Conservation (phyloP, 2,888 invertebrate genomes). For the Tyria jacobaeae region DNA sequence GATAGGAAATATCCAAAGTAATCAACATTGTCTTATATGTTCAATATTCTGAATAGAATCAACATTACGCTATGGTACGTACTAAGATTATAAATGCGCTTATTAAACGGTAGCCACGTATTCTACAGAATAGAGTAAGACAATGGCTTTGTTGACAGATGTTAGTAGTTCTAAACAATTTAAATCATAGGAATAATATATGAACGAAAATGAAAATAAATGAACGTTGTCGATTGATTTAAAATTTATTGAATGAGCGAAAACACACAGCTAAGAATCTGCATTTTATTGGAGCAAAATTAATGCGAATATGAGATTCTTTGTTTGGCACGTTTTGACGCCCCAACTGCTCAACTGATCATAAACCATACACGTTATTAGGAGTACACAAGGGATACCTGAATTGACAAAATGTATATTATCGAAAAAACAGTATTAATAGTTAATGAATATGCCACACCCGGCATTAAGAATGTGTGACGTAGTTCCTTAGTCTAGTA, state of each 20-base stretch:
- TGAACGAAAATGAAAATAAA: not conserved
- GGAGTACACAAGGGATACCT: no score
- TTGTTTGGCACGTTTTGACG: no score
- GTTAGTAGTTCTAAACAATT: conserved; percentile 24
- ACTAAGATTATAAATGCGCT: conserved; percentile 25
- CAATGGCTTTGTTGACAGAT: conserved; percentile 32
- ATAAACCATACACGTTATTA: no score
- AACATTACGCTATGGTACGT: conserved; percentile 20
- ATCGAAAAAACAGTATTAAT: not conserved
- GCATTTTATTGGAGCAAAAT: no score
- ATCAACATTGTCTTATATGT: conserved; percentile 3
- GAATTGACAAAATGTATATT: no score
- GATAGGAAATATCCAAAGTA: conserved; percentile 33
- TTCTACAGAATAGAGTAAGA: conserved; percentile 9
- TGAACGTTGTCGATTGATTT: not conserved
- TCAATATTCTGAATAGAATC: conserved; percentile 6
- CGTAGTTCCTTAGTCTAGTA: not conserved
- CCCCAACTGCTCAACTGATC: no score
- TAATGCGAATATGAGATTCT: no score
- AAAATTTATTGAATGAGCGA: not conserved
- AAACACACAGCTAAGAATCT: no score
- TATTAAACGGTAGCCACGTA: conserved; percentile 18
- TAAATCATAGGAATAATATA: no score
- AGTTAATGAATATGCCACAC: not conserved
- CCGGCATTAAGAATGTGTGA: not conserved